Conservation (phyloP, 2,113 vertebrate genomes). For the Cephalopterus ornatus region DNA sequence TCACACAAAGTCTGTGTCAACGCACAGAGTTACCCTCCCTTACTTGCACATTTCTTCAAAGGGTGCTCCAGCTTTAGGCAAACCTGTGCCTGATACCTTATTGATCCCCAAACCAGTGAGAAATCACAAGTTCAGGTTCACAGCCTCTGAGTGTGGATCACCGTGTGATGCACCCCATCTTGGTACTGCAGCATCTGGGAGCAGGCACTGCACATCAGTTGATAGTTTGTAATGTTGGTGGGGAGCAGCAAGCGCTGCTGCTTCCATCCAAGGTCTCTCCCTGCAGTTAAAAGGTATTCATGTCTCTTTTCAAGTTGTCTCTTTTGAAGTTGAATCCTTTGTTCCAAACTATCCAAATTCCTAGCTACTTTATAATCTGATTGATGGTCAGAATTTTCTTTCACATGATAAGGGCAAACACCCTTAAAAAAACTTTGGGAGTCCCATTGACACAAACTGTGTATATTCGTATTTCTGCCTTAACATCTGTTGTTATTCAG, state of each 20-base stretch:
- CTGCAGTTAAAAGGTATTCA: not conserved
- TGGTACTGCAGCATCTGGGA: not conserved
- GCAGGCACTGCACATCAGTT: not conserved
- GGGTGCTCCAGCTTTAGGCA: not conserved
- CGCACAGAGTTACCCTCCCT: not conserved
- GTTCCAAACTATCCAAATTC: not conserved
- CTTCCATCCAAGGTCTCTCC: not conserved
- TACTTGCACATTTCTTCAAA: not conserved
- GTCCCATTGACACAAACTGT: not conserved
- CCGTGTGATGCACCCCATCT: not conserved
- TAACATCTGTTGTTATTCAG: constrained; percentile 5
- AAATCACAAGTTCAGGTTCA: not conserved
- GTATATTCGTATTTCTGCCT: not conserved
- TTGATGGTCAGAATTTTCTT: not conserved
- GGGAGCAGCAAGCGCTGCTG: not conserved
- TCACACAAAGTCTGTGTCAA: no score
- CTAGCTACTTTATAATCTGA: not conserved
- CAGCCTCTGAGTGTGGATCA: accelerated
- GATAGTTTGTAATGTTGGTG: accelerated
- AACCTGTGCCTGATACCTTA: not conserved
- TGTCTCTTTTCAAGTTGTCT: not conserved
- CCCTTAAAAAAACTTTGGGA: not conserved
- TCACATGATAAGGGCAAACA: not conserved
- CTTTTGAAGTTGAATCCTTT: not conserved
- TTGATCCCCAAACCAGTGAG: accelerated